A percentile compares a stretch with the other conserved stretches of the same genome.
phyloP scores from a whole-genome alignment of 2,888 invertebrate genomes.

The Tineola bisselliella region DNA sequence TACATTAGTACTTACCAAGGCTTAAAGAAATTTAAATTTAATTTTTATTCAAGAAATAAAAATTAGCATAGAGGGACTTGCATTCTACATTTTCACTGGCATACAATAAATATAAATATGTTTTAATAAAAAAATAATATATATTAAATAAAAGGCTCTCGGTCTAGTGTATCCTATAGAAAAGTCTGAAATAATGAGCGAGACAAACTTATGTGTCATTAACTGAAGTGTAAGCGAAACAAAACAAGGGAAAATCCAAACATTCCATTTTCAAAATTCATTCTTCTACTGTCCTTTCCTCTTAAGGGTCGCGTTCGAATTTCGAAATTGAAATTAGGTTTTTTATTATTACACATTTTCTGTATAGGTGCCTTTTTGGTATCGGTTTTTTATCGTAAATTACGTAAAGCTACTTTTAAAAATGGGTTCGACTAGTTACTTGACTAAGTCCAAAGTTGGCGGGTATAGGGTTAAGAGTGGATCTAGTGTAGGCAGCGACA shows the following conservation, averaged over 20 bases:
- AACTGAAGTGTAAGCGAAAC: conserved; percentile 32
- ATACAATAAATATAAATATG: too few species aligned
- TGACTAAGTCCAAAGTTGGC: conserved; percentile 45
- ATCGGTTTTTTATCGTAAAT: not conserved
- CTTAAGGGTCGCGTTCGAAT: not conserved
- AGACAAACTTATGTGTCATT: conserved; percentile 27
- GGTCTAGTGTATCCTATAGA: conserved; percentile 37
- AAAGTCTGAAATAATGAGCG: conserved; percentile 35
- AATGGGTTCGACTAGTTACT: conserved; percentile 61
- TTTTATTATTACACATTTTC: not conserved
- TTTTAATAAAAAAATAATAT: too few species aligned
- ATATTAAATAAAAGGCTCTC: conserved; percentile 23
- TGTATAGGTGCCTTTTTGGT: not conserved
- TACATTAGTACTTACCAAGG: too few species aligned
- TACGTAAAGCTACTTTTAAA: not conserved
- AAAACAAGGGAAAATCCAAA: conserved; percentile 40
- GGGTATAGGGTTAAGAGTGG: conserved; percentile 52
- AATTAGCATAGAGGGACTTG: too few species aligned
- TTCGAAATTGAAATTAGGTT: not conserved
- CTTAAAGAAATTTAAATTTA: too few species aligned
- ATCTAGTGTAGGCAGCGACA: conserved; percentile 54
- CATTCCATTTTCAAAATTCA: conserved; percentile 28
- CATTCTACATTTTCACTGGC: too few species aligned
- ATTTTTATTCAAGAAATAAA: too few species aligned
- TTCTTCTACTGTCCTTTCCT: conserved; percentile 33